These are phyloP conservation scores for Suncus etruscus DNA, from an alignment of 2,113 vertebrate species.

Conservation along the genomic window DNA sequence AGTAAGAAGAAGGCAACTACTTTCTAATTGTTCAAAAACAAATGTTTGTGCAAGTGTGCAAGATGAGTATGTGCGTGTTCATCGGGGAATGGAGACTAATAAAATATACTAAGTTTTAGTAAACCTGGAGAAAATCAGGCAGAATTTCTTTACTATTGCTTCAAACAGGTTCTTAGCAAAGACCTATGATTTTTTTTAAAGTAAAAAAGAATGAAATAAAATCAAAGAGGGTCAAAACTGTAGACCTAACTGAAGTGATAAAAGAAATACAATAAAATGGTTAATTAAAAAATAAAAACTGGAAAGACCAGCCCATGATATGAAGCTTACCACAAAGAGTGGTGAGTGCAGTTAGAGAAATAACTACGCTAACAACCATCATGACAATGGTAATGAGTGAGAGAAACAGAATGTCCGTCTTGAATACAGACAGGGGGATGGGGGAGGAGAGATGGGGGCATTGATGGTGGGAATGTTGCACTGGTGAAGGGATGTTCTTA, in stretches of 20 bases:
- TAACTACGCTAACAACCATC: no score
- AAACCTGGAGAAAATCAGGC: neutral
- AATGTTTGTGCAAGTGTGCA: no score
- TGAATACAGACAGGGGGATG: no score
- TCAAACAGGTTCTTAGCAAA: neutral
- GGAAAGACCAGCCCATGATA: no score
- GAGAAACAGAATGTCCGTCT: no score
- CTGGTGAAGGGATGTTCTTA: no score
- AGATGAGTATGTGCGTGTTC: neutral
- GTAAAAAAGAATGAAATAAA: neutral
- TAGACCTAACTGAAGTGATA: neutral
- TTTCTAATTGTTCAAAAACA: neutral
- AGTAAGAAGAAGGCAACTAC: neutral
- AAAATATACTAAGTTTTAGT: neutral
- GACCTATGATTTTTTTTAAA: neutral
- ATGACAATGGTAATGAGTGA: no score
- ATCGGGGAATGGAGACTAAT: neutral
- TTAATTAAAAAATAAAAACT: no score
- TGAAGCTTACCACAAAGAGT: no score
- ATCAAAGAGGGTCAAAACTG: constrained; percentile 2
- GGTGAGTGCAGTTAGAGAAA: no score
- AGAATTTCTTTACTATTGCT: neutral
- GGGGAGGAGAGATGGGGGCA: no score
- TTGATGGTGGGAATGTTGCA: no score
- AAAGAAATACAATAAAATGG: neutral